A percentile compares a stretch with the other conserved stretches of the same genome.
Conservation (phyloP, 1,140 invertebrate genomes). For the Pentalonia nigronervosa region DNA sequence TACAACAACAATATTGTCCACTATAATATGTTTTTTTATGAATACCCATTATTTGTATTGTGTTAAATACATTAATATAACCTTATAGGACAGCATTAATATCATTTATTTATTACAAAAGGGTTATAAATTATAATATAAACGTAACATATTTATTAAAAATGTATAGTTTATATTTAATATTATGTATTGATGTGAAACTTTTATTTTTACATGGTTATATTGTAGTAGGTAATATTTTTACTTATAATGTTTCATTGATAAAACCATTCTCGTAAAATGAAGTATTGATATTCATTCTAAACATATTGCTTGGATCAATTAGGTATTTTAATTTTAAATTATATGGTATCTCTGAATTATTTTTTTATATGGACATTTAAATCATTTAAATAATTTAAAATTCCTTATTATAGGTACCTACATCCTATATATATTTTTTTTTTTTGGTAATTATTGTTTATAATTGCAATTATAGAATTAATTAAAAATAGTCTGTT, state of each 20-base stretch:
- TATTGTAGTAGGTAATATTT: not conserved
- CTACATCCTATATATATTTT: not conserved
- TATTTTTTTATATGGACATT: not conserved
- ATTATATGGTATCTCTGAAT: not conserved
- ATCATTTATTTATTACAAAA: not conserved
- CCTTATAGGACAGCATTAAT: not conserved
- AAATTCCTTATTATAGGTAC: not conserved
- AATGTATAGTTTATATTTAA: not conserved
- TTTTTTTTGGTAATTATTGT: not conserved
- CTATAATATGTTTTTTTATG: not conserved
- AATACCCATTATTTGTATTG: not conserved
- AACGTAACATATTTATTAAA: not conserved
- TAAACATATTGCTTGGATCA: not conserved
- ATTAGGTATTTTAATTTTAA: not conserved
- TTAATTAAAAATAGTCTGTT: not conserved
- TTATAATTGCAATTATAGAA: not conserved
- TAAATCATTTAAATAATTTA: not conserved
- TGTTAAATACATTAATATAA: not conserved
- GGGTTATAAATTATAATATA: not conserved
- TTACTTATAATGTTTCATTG: not conserved
- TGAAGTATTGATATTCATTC: not conserved
- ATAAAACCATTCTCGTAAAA: not conserved
- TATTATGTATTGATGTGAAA: not conserved
- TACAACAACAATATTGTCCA: not conserved
- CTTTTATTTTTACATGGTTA: not conserved